phyloP scores from a whole-genome alignment of 2,888 invertebrate genomes.

The Tetanocera ferruginea region DNA sequence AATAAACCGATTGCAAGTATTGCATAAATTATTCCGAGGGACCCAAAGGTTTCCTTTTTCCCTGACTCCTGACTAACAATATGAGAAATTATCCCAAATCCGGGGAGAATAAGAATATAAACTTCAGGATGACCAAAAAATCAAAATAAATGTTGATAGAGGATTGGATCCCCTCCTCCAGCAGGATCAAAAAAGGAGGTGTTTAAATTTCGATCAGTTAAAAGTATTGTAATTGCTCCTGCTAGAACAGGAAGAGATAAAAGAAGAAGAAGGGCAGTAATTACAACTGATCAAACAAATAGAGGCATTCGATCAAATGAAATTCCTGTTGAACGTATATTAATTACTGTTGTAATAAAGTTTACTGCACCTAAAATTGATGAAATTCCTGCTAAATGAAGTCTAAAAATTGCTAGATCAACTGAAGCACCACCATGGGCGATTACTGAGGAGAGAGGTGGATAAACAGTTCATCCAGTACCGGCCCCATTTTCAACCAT shows the following conservation, averaged over 20 bases:
- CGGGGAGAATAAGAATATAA: constrained; percentile 87
- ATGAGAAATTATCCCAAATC: constrained; percentile 86
- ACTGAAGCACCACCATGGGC: too few relatives aligned
- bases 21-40: constrained; percentile 85
- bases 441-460: too few relatives aligned
- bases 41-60: constrained; percentile 82
- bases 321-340: too few relatives aligned
- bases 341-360: too few relatives aligned
- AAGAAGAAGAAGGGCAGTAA: constrained; percentile 68
- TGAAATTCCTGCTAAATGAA: too few relatives aligned
- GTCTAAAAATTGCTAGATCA: too few relatives aligned
- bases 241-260: constrained; percentile 82
- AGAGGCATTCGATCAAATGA: neutral
- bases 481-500: too few relatives aligned
- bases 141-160: constrained; percentile 89
- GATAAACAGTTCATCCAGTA: too few relatives aligned
- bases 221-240: constrained; percentile 83
- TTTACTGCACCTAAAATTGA: too few relatives aligned
- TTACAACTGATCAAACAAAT: neutral
- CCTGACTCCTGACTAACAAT: constrained; percentile 82
- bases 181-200: constrained; percentile 85
- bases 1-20: constrained; percentile 85
- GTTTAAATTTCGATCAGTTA: constrained; percentile 85
- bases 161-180: constrained; percentile 84
- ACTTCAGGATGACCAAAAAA: constrained; percentile 91